A percentile compares a stretch with the other conserved stretches of the same genome.
Evolutionary conservation across 2,888 invertebrate species (phyloP).

Genomic region (Brachynemurus nebulosus): DNA sequence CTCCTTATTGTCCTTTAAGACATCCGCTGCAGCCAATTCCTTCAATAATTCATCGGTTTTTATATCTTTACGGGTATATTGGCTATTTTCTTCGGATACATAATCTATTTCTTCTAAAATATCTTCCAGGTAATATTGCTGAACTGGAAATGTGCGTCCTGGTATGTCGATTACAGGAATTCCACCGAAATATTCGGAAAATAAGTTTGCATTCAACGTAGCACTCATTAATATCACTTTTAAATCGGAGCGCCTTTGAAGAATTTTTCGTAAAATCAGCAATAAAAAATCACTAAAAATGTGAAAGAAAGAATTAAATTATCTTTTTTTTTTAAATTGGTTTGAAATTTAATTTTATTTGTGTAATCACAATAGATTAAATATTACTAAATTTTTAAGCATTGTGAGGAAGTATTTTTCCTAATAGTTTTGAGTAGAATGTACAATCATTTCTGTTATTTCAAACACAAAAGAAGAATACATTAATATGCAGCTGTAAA

Average conservation of each 20-base stretch:
- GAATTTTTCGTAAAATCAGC: constrained; percentile 63
- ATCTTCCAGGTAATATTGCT: constrained; percentile 69
- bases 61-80: constrained; percentile 49
- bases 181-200: constrained; percentile 68
- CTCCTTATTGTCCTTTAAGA: constrained; percentile 37
- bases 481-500: too few relatives aligned
- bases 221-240: constrained; percentile 89
- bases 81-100: constrained; percentile 46
- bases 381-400: constrained; percentile 1
- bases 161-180: constrained; percentile 71
- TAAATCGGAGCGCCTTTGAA: constrained; percentile 56
- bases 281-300: constrained; percentile 66
- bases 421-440: too few relatives aligned
- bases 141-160: constrained; percentile 72
- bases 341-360: too few relatives aligned
- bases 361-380: too few relatives aligned
- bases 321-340: too few relatives aligned
- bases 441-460: too few relatives aligned
- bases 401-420: constrained; percentile 6
- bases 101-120: constrained; percentile 56
- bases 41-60: constrained; percentile 39
- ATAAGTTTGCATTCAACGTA: constrained; percentile 72
- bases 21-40: constrained; percentile 49
- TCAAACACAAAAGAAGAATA: too few relatives aligned
- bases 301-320: too few relatives aligned